These are phyloP conservation scores for Sterna hirundo DNA, from an alignment of 2,113 vertebrate genomes.

Conservation along the genomic window DNA sequence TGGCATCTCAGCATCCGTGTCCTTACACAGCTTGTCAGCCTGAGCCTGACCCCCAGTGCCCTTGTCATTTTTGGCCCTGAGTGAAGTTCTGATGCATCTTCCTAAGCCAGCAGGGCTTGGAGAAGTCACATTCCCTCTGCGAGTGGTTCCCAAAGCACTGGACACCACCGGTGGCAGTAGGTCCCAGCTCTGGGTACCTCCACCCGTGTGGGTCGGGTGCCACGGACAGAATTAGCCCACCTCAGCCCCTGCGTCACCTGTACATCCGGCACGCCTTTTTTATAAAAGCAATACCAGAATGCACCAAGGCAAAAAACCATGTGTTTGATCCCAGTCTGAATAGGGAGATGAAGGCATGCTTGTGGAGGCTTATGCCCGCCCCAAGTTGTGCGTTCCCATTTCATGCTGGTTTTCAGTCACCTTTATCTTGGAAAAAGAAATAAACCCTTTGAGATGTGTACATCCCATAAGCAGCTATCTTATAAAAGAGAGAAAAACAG, in stretches of 20 bases:
- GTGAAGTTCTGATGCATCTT: neutral
- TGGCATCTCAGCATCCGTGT: neutral
- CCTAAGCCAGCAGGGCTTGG: neutral
- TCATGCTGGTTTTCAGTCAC: neutral
- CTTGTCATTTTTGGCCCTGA: neutral
- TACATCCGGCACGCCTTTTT: rapidly evolving
- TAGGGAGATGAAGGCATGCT: neutral
- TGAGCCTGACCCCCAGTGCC: neutral
- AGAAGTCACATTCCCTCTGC: neutral
- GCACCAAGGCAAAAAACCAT: neutral
- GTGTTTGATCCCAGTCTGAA: neutral
- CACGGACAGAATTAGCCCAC: neutral
- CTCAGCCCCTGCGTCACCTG: rapidly evolving
- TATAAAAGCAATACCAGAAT: neutral
- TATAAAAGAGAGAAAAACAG: neutral
- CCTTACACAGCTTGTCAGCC: neutral
- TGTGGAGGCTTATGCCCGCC: neutral
- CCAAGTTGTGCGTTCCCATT: neutral
- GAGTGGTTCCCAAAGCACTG: neutral
- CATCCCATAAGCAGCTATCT: neutral
- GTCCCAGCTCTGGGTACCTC: neutral
- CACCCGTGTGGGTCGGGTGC: rapidly evolving
- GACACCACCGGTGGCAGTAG: rapidly evolving
- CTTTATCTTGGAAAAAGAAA: neutral
- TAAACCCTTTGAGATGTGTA: neutral